Conservation (phyloP, 2,888 invertebrate species). For the Argyra leucocephala region DNA sequence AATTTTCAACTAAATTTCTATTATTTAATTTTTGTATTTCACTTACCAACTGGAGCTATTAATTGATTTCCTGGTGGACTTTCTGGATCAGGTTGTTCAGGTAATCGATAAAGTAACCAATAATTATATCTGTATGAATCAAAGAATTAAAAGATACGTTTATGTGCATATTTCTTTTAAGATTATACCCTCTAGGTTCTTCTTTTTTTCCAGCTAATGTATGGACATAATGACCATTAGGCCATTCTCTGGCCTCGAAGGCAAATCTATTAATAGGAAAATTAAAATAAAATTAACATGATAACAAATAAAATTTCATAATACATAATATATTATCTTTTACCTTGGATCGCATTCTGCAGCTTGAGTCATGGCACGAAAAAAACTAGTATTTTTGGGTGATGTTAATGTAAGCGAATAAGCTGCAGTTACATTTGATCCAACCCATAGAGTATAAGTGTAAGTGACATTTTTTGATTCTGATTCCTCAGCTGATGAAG, state of each 20-base stretch:
- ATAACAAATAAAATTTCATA: constrained; percentile 30
- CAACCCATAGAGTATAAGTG: constrained; percentile 81
- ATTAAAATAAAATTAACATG: neutral
- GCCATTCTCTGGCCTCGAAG: constrained; percentile 80
- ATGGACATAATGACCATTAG: constrained; percentile 85
- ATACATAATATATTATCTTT: constrained; percentile 23
- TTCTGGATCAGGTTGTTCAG: constrained; percentile 67
- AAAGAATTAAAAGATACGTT: constrained; percentile 10
- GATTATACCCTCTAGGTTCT: constrained; percentile 39
- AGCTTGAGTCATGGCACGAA: constrained; percentile 72
- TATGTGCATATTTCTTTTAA: neutral
- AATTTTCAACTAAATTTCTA: neutral
- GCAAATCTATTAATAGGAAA: constrained; percentile 50
- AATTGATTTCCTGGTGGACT: constrained; percentile 78
- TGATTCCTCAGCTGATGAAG: constrained; percentile 42
- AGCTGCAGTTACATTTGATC: constrained; percentile 73
- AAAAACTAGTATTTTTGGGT: constrained; percentile 59
- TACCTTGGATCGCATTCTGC: constrained; percentile 62
- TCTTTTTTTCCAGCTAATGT: constrained; percentile 54
- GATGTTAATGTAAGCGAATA: constrained; percentile 67
- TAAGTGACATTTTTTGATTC: constrained; percentile 58
- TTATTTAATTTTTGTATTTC: neutral
- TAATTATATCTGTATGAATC: constrained; percentile 60
- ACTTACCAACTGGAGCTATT: constrained; percentile 76
- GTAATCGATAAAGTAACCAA: constrained; percentile 77